These are phyloP conservation scores for Tiliacea aurago DNA, from an alignment of 2,888 invertebrate species.

Conservation along the genomic window DNA sequence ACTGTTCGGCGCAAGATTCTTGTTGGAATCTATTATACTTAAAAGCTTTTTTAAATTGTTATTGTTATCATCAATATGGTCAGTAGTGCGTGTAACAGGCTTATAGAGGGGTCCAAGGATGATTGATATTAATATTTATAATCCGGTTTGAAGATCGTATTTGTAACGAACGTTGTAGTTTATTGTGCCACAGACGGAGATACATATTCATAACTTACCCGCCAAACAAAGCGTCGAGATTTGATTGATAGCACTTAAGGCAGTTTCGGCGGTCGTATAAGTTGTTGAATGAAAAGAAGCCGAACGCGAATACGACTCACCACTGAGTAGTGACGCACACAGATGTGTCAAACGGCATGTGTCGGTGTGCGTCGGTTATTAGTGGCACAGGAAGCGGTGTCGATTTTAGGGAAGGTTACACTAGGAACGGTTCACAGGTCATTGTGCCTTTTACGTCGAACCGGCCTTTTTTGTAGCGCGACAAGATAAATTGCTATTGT, in stretches of 20 bases:
- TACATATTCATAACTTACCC: conserved; percentile 79
- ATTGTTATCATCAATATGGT: conserved; percentile 58
- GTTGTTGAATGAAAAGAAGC: conserved; percentile 65
- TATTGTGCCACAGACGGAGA: conserved; percentile 57
- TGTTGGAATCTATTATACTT: conserved; percentile 59
- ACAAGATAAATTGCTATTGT: conserved; percentile 84
- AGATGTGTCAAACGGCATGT: conserved; percentile 45
- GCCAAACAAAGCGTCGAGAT: conserved; percentile 68
- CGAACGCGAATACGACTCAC: conserved; percentile 55
- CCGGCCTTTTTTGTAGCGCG: conserved; percentile 78
- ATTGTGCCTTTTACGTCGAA: conserved; percentile 86
- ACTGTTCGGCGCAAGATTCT: conserved; percentile 48
- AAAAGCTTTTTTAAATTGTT: conserved; percentile 39
- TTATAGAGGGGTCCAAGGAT: conserved; percentile 53
- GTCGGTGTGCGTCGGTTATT: conserved; percentile 80
- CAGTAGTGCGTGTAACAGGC: conserved; percentile 49
- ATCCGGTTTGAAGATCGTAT: conserved; percentile 60
- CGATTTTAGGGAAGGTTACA: conserved; percentile 88
- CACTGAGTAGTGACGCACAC: conserved; percentile 60
- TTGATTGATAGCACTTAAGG: conserved; percentile 70
- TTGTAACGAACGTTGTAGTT: conserved; percentile 33
- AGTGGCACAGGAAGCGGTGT: conserved; percentile 87
- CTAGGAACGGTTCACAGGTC: conserved; percentile 86
- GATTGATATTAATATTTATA: conserved; percentile 65
- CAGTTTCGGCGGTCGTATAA: conserved; percentile 68